These are phyloP conservation scores for Papilio protenor DNA, from an alignment of 2,888 invertebrate species.

Conservation along the genomic window DNA sequence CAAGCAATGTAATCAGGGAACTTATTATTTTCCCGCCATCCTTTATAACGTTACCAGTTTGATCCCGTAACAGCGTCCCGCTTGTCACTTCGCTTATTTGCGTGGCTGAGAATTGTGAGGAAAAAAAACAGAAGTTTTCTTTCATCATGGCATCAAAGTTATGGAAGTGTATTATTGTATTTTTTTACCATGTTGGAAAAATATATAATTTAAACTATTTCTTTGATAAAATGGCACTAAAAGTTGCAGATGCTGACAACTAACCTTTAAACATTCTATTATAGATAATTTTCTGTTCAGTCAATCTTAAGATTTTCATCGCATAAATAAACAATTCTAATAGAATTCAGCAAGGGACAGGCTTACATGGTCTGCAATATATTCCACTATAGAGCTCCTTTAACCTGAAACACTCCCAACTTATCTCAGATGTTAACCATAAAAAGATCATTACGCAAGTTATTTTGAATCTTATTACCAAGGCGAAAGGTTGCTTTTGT, in stretches of 20 bases:
- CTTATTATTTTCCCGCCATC: conserved; percentile 46
- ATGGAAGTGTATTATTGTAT: neutral
- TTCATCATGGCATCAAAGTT: neutral
- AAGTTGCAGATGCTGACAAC: neutral
- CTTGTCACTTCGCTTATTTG: conserved; percentile 30
- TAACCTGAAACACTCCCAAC: conserved; percentile 75
- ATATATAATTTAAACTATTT: neutral
- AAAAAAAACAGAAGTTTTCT: neutral
- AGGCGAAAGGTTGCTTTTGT: conserved; percentile 47
- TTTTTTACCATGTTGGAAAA: neutral
- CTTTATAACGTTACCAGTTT: conserved; percentile 21
- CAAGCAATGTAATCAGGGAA: conserved; percentile 50
- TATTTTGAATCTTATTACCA: conserved; percentile 52
- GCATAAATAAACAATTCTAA: conserved; percentile 61
- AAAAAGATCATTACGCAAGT: conserved; percentile 51
- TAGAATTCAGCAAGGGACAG: conserved; percentile 54
- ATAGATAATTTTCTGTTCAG: conserved; percentile 1
- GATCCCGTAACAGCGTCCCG: conserved; percentile 25
- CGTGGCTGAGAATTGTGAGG: neutral
- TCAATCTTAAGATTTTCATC: conserved; percentile 44
- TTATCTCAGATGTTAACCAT: conserved; percentile 74
- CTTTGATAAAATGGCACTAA: neutral
- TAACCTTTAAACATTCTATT: neutral
- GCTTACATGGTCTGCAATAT: conserved; percentile 60
- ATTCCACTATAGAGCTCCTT: conserved; percentile 63